These are phyloP conservation scores for Plectrocnemia conspersa DNA, from an alignment of 1,140 invertebrate species.

Conservation along the genomic window DNA sequence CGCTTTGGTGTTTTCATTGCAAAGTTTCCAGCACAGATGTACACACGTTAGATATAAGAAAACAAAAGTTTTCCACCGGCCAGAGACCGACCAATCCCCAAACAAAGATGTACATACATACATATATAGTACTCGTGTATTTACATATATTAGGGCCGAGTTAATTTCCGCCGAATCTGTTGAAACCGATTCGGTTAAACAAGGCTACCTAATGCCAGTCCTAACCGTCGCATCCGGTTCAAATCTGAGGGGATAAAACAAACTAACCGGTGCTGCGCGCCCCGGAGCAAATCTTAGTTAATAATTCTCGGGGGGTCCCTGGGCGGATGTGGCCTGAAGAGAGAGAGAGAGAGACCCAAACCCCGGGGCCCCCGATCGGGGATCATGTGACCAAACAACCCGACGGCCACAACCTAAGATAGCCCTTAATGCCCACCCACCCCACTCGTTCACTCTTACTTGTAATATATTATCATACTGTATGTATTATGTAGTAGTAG, in stretches of 20 bases:
- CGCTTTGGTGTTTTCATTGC: too few relatives aligned
- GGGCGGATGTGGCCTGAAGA: conserved; percentile 26
- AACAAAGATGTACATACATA: background rate
- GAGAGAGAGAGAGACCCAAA: conserved; percentile 20
- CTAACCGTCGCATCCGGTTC: conserved; percentile 33
- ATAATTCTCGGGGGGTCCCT: conserved; percentile 27
- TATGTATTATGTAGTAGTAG: too few relatives aligned
- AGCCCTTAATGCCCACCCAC: conserved; percentile 6
- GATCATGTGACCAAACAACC: conserved; percentile 32
- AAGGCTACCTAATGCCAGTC: conserved; percentile 23
- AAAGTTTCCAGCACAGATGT: too few relatives aligned
- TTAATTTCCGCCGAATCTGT: conserved; percentile 29
- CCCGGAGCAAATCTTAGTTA: conserved; percentile 33
- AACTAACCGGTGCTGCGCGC: conserved; percentile 20
- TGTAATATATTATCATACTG: too few relatives aligned
- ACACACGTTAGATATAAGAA: conserved; percentile 13
- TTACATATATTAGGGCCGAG: conserved; percentile 24
- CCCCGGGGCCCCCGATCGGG: conserved; percentile 26
- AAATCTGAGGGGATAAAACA: conserved; percentile 30
- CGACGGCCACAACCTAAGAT: conserved; percentile 11
- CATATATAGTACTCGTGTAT: conserved; percentile 11
- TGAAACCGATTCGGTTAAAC: conserved; percentile 4
- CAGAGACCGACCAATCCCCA: too few relatives aligned
- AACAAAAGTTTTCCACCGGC: conserved; percentile 1
- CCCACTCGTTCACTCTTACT: background rate